Evolutionary conservation across 2,113 vertebrate species (phyloP), one percentile per base, ranked within the genome.

Genomic region (Pholis gunnellus): DNA sequence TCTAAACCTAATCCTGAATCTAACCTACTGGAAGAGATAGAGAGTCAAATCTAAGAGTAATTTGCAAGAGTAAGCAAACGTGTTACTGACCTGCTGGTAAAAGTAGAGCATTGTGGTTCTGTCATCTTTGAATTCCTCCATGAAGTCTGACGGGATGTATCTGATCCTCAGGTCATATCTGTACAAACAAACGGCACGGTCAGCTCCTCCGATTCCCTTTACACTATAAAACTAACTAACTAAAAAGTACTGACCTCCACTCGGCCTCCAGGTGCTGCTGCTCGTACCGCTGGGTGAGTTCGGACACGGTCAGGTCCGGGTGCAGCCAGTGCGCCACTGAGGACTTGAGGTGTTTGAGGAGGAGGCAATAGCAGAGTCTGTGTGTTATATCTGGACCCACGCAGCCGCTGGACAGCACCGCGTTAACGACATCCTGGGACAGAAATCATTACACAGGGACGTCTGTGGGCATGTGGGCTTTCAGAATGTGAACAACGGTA

Each of bases 151-250:
- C 0, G 97, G 97, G 79, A 98, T 91, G 81, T 97, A 98, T 56
- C 97, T 95, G 87, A 99, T 96, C 68, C 97, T 96, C 76, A 99
- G 93, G 72, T 99, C 97, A 6, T 99, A 99, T 91, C 97, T 99
- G 85, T 2, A 77, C 7, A 79, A 44, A 66, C n/a, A 82, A 50
- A n/a, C 7, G 1, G 34, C 50, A 27, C 11, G 6, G 11, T 85
- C 25, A 50, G 34, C 0, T 29, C 29, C 31, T 4, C 31, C 9
- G 8, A 59, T 1, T 15, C 11, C 11, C 38, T 42, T 27, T 14
- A 46, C 46, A 15, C 25, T 1, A 4, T 5, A 4, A 4, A 15
- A 18, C 29, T 1, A n/a, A n/a, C n/a, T n/a, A n/a, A n/a, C n/a
- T n/a, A n/a, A n/a, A n/a, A n/a, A 6, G 31, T 6, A 27, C 78